Conservation (phyloP, 53 echinoderm and acorn worm species). For the Zoroaster sp. region DNA sequence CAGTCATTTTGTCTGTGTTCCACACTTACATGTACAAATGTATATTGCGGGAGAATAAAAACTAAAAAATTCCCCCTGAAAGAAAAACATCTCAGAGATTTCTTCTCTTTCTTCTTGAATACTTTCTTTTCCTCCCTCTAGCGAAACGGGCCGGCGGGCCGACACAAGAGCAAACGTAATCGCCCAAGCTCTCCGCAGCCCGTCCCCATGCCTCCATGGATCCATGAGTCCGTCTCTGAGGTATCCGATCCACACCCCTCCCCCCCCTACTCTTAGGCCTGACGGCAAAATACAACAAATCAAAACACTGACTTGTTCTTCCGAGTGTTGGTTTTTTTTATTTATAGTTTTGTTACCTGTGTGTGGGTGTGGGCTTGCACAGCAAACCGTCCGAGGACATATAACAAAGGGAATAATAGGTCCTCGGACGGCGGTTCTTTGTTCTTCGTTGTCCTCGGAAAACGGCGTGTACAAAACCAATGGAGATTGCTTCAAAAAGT, state of each 20-base stretch:
- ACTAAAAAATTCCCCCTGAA: too few species aligned
- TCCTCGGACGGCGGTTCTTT: too few species aligned
- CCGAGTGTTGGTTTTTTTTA: not conserved
- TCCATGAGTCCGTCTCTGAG: constrained; percentile 81
- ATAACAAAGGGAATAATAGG: too few species aligned
- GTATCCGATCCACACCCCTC: constrained; percentile 17
- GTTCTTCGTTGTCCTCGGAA: too few species aligned
- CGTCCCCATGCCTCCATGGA: constrained; percentile 82
- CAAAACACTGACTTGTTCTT: not conserved
- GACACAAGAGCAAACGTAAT: constrained; percentile 78
- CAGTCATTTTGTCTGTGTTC: too few species aligned
- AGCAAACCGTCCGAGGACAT: too few species aligned
- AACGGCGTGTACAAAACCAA: too few species aligned
- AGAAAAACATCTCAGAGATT: not conserved
- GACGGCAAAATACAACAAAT: not conserved
- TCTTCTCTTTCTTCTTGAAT: constrained; percentile 33
- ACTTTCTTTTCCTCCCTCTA: constrained; percentile 57
- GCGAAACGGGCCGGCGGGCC: constrained; percentile 81
- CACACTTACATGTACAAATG: too few species aligned
- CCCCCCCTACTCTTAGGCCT: not conserved
- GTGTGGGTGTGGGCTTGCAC: too few species aligned
- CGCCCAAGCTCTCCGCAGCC: constrained; percentile 77
- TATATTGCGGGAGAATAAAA: too few species aligned
- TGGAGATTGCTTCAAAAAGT: too few species aligned
- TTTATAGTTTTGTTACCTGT: not conserved